Evolutionary conservation across 2,888 invertebrate species (phyloP), one percentile per base, ranked within the genome.

Genomic region (Trichopoda pennipes): DNA sequence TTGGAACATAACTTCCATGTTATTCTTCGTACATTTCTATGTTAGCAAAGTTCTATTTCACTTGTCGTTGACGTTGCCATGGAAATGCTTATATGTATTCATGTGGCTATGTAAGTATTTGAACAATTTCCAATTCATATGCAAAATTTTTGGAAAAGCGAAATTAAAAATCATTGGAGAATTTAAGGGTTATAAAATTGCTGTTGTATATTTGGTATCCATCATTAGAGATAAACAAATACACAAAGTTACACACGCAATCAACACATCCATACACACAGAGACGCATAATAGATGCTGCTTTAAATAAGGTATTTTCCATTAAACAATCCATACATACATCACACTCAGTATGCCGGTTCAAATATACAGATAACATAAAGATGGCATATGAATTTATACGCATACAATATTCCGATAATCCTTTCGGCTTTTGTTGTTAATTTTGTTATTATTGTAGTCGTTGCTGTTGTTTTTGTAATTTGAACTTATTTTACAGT

Each of bases 401-500:
- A 17, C 12, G 38, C 10, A 60, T 63, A 35, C 53, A 55, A 63
- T 70, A 72, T 73, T 51, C 51, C 56, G 72, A 56, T 79, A 72
- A 82, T 72, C 70, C 76, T 58, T 53, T 51, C 21, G 61, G 49
- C 72, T 78, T 72, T 69, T 44, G 68, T 58, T 77, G 77, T 69
- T 56, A 63, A 74, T 70, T 75, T 78, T 47, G 58, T 82, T 82
- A 75, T 78, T 79, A 61, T 63, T 72, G 32, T 64, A 28, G 60
- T 63, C 19, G 28, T 42, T 63, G 42, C 32, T 63, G 64, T 72
- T 72, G 63, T 44, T 73, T 60, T 79, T 49, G 56, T 49, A 75
- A 79, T 44, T 76, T 79, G 61, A 82, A 79, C 82, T 82, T 79
- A 82, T 82, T 82, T 82, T 63, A 68, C 47, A 82, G 82, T 72